These are phyloP conservation scores for Antheraea mylitta DNA, from an alignment of 1,140 invertebrate species.

Conservation along the genomic window DNA sequence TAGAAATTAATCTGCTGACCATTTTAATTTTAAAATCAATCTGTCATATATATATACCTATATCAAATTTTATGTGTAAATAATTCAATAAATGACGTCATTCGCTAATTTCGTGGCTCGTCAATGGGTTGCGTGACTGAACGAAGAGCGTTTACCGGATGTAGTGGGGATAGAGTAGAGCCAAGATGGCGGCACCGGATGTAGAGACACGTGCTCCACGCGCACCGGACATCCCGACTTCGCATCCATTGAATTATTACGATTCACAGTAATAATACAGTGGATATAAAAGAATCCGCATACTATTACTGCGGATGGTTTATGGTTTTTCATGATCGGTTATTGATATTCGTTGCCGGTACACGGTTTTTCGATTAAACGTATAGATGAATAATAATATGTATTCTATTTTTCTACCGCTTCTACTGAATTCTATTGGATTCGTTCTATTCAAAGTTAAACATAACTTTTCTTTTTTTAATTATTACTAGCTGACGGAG, in stretches of 20 bases:
- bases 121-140: slow-evolving; percentile 59
- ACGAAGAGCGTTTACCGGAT: slow-evolving; percentile 42
- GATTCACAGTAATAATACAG: not conserved
- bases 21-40: too few species aligned
- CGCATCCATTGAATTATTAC: slow-evolving; percentile 67
- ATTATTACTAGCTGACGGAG: too few species aligned
- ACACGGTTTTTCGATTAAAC: slow-evolving; percentile 23
- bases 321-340: slow-evolving; percentile 11
- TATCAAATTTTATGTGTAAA: too few species aligned
- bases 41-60: too few species aligned
- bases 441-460: too few species aligned
- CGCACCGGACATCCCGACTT: slow-evolving; percentile 61
- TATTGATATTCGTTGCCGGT: slow-evolving; percentile 14
- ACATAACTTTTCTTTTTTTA: too few species aligned
- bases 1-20: too few species aligned
- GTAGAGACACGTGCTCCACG: slow-evolving; percentile 65
- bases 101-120: slow-evolving; percentile 34
- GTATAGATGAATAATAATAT: not conserved
- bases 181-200: slow-evolving; percentile 72
- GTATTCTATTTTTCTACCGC: not conserved
- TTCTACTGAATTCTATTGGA: not conserved
- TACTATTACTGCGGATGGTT: slow-evolving; percentile 14
- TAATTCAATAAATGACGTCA: not conserved
- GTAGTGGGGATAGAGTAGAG: slow-evolving; percentile 39
- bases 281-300: slow-evolving; percentile 9